Evolutionary conservation across 2,888 invertebrate species (phyloP).

Genomic region (Diarsia brunnea): DNA sequence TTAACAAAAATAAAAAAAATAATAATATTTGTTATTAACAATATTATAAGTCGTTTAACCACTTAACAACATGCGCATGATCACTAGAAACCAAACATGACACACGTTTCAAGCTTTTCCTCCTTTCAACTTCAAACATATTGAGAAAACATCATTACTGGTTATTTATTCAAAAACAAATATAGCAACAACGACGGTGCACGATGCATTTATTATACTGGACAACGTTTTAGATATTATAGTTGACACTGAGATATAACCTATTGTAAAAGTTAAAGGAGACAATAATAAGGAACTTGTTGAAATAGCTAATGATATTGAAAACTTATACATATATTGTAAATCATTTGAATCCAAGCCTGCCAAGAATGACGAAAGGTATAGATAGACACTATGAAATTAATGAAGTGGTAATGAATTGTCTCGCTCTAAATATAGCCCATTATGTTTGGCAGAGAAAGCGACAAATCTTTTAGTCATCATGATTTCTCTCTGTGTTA

Average conservation of each 20-base stretch:
- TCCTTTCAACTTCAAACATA: slow-evolving; percentile 24
- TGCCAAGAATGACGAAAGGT: neutral
- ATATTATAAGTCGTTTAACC: slow-evolving; percentile 21
- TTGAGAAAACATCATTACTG: slow-evolving; percentile 18
- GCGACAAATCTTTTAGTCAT: slow-evolving; percentile 17
- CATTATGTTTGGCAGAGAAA: slow-evolving; percentile 50
- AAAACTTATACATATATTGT: too few relatives aligned
- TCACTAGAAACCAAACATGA: slow-evolving; percentile 27
- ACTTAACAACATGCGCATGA: slow-evolving; percentile 43
- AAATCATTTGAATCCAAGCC: neutral
- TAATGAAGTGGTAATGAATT: slow-evolving; percentile 17
- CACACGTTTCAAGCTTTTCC: slow-evolving; percentile 37
- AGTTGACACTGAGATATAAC: neutral
- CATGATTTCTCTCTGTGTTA: slow-evolving; percentile 8
- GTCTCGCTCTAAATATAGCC: slow-evolving; percentile 38
- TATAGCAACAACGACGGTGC: neutral
- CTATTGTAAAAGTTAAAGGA: neutral
- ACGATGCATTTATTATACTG: neutral
- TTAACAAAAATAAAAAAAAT: too few relatives aligned
- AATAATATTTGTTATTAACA: slow-evolving; percentile 33
- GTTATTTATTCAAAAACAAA: slow-evolving; percentile 24
- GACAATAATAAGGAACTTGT: neutral
- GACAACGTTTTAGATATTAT: neutral
- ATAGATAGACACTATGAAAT: slow-evolving; percentile 9
- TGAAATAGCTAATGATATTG: neutral